These are phyloP conservation scores for Zaprionus gabonicus DNA, from an alignment of 1,140 invertebrate genomes.

Conservation along the genomic window DNA sequence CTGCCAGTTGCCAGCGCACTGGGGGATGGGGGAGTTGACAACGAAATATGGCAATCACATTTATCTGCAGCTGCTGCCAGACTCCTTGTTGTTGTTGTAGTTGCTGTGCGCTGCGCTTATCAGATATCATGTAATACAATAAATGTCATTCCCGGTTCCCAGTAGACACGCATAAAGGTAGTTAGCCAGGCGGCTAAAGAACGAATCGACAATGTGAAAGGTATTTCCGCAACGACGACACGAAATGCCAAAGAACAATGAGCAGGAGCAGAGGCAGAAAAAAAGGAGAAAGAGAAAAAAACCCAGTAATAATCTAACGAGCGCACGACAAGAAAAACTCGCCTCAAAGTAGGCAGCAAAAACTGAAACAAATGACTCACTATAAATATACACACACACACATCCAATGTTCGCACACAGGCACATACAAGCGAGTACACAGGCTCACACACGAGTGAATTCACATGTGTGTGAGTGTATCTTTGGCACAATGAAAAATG, in stretches of 20 bases:
- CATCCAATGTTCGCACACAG: not conserved
- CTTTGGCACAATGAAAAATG: conserved; percentile 77
- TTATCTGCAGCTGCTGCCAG: conserved; percentile 44
- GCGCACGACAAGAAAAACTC: conserved; percentile 23
- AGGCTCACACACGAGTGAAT: not conserved
- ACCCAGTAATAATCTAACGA: conserved; percentile 68
- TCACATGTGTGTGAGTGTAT: conserved; percentile 14
- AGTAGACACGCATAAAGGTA: conserved; percentile 71
- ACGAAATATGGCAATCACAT: conserved; percentile 64
- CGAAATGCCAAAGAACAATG: conserved; percentile 57
- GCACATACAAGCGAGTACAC: conserved; percentile 1
- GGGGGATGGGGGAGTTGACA: conserved; percentile 8
- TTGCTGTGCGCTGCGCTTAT: conserved; percentile 56
- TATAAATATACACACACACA: conserved; percentile 66
- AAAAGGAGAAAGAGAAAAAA: conserved; percentile 27
- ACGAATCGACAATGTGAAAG: conserved; percentile 56
- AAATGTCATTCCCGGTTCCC: conserved; percentile 55
- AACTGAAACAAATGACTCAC: conserved; percentile 75
- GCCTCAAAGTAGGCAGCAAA: conserved; percentile 50
- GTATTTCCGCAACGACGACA: conserved; percentile 65
- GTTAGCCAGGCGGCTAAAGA: conserved; percentile 61
- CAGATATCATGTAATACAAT: conserved; percentile 69
- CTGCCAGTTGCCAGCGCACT: not conserved
- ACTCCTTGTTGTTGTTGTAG: not conserved
- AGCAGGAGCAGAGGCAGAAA: conserved; percentile 6